These are phyloP conservation scores for Ceratosolen fusciceps DNA, from an alignment of 1,140 invertebrate genomes.

Conservation along the genomic window DNA sequence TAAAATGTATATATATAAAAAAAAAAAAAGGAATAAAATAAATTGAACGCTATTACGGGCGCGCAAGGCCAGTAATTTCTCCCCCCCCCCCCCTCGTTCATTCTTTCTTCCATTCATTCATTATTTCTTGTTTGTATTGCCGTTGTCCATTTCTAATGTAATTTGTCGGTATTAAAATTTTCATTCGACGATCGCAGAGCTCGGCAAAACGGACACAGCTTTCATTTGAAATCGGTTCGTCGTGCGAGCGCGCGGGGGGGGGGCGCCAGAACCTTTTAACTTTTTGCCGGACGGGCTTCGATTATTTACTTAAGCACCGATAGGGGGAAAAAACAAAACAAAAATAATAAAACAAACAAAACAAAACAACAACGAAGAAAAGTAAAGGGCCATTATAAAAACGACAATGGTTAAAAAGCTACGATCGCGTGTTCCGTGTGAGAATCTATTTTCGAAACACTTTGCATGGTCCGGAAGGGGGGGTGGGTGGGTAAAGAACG, in stretches of 20 bases:
- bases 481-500: neutral
- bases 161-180: neutral
- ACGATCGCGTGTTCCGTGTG: neutral
- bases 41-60: slow-evolving; percentile 4
- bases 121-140: too few relatives aligned
- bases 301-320: too few relatives aligned
- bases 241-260: too few relatives aligned
- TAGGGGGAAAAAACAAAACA: too few relatives aligned
- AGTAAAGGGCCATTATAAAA: neutral
- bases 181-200: neutral
- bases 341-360: too few relatives aligned
- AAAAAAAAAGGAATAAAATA: slow-evolving; percentile 27
- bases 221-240: neutral
- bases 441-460: slow-evolving; percentile 15
- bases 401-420: neutral
- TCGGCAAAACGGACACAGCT: neutral
- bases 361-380: too few relatives aligned
- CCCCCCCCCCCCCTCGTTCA: too few relatives aligned
- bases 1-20: slow-evolving; percentile 28
- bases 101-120: too few relatives aligned
- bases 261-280: slow-evolving; percentile 7
- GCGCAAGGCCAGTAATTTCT: neutral
- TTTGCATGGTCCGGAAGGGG: slow-evolving; percentile 8
- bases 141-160: slow-evolving; percentile 7
- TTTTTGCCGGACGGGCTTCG: too few relatives aligned